Conservation (phyloP, 2,888 invertebrate genomes). For the Hydriomena furcata region DNA sequence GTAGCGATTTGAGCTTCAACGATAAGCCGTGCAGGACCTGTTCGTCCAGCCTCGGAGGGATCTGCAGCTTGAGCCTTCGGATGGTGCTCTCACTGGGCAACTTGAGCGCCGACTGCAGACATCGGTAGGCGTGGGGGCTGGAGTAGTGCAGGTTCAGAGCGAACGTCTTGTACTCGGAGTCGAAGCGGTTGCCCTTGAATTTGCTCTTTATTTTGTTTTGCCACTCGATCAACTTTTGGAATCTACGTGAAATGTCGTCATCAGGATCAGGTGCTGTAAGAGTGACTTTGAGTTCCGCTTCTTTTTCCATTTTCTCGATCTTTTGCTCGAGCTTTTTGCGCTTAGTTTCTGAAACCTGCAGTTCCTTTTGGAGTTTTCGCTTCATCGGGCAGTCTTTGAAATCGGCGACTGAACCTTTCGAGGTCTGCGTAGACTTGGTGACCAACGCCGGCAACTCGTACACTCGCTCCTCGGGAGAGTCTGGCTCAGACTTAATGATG, state of each 20-base stretch:
- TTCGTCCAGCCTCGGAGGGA: constrained; percentile 22
- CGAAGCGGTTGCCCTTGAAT: constrained; percentile 33
- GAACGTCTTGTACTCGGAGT: constrained; percentile 30
- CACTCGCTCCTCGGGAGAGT: constrained; percentile 12
- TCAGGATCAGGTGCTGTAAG: constrained; percentile 12
- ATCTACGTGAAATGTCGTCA: constrained; percentile 32
- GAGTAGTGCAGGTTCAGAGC: constrained; percentile 38
- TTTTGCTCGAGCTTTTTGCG: constrained; percentile 15
- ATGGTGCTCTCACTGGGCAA: constrained; percentile 35
- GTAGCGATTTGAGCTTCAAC: constrained; percentile 25
- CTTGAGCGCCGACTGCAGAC: constrained; percentile 31
- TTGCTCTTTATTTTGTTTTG: constrained; percentile 36
- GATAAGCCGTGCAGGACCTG: constrained; percentile 25
- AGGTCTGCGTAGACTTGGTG: constrained; percentile 19
- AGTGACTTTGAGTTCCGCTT: constrained; percentile 2
- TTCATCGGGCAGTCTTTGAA: constrained; percentile 11
- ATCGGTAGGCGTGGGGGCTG: constrained; percentile 38
- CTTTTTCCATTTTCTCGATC: constrained; percentile 20
- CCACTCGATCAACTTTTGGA: constrained; percentile 35
- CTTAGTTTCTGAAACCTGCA: constrained; percentile 17
- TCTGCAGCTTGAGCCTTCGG: constrained; percentile 33
- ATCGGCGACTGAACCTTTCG: constrained; percentile 8
- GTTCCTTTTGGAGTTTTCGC: constrained; percentile 19
- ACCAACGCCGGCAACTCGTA: constrained; percentile 9
- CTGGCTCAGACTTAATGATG: constrained; percentile 19